Conservation (phyloP, 2,888 invertebrate genomes). For the Ryuthela nishihirai region DNA sequence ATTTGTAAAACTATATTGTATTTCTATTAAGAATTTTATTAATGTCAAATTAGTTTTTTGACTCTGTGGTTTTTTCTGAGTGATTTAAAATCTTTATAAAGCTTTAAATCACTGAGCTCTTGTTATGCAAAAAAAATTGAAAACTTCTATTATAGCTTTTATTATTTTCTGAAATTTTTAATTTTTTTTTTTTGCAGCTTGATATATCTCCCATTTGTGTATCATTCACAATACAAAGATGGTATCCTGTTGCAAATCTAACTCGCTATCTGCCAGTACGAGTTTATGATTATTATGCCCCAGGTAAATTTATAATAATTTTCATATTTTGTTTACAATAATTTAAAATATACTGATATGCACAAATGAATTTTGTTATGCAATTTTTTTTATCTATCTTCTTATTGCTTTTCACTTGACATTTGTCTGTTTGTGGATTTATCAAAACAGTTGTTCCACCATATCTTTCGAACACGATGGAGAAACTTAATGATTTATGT, state of each 20-base stretch:
- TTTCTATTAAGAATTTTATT: too few relatives aligned
- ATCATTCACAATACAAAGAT: constrained; percentile 52
- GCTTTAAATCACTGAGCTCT: not conserved
- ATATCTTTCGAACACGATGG: too few relatives aligned
- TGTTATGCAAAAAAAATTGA: not conserved
- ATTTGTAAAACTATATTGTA: too few relatives aligned
- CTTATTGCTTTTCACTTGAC: too few relatives aligned
- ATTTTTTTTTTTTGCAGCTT: constrained; percentile 45
- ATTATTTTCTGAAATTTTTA: not conserved
- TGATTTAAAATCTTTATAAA: not conserved
- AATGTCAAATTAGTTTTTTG: not conserved
- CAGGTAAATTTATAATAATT: constrained; percentile 45
- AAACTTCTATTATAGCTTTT: not conserved
- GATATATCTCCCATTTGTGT: constrained; percentile 52
- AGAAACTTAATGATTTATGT: too few relatives aligned
- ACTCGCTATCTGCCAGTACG: constrained; percentile 52
- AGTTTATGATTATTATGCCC: constrained; percentile 56
- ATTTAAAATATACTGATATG: too few relatives aligned
- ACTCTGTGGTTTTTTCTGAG: not conserved
- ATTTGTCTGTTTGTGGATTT: too few relatives aligned
- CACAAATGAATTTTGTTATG: too few relatives aligned
- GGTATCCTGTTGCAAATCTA: constrained; percentile 55
- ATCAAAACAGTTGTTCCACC: too few relatives aligned
- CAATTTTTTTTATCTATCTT: too few relatives aligned
- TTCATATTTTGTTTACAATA: too few relatives aligned